Percentiles rank a stretch among this genome's conserved stretches.
Conservation (phyloP, 1,140 invertebrate genomes). For the Pseudoatta argentina region DNA sequence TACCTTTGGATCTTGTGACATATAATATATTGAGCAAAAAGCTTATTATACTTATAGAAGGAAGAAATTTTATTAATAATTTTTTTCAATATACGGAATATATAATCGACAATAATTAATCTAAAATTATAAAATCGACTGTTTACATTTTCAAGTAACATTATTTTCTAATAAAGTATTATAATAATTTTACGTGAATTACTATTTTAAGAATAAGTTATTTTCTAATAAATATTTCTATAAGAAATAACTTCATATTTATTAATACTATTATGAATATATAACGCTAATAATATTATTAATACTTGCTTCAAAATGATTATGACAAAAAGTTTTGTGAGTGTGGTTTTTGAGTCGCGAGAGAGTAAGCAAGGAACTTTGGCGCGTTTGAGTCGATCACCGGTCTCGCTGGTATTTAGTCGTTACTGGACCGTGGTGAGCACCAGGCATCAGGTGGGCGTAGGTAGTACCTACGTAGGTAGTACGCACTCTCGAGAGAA, state of each 20-base stretch:
- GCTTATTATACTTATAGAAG: neutral
- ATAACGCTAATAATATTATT: neutral
- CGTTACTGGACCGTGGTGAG: conserved; percentile 59
- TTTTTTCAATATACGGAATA: neutral
- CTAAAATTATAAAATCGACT: neutral
- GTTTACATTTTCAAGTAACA: conserved; percentile 12
- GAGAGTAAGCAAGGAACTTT: conserved; percentile 30
- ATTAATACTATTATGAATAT: neutral
- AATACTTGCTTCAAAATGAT: neutral
- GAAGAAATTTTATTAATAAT: neutral
- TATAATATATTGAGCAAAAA: neutral
- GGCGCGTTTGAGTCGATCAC: conserved; percentile 34
- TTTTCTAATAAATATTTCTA: neutral
- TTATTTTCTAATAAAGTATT: neutral
- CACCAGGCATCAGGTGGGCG: conserved; percentile 66
- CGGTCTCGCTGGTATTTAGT: conserved; percentile 65
- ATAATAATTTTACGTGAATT: neutral
- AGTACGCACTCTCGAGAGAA: conserved; percentile 73
- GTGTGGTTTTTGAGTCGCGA: neutral
- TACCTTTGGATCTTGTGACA: neutral
- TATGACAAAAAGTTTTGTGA: conserved; percentile 6
- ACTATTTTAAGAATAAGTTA: neutral
- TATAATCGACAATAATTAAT: neutral
- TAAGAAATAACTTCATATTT: neutral
- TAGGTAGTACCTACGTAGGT: conserved; percentile 71